These are phyloP conservation scores for Sinopyrophorus schimmeli DNA, from an alignment of 2,888 invertebrate genomes.

Conservation along the genomic window DNA sequence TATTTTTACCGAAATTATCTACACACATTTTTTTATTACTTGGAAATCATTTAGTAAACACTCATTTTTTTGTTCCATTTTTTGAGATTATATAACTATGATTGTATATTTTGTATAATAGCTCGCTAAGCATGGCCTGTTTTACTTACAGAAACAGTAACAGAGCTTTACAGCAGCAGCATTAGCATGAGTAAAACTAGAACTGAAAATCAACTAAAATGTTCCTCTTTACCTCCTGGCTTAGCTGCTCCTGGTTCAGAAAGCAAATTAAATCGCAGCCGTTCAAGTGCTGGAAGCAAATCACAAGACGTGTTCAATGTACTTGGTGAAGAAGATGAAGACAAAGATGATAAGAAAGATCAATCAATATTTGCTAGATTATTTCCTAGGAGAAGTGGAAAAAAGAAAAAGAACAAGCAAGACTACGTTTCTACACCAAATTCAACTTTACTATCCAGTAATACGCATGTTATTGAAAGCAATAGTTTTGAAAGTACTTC, in stretches of 20 bases:
- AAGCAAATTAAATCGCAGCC: constrained; percentile 59
- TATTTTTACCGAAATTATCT: not conserved
- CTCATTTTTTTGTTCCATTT: not conserved
- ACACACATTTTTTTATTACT: too few relatives aligned
- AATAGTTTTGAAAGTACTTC: not conserved
- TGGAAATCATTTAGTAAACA: not conserved
- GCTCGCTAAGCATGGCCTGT: constrained; percentile 36
- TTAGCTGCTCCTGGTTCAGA: constrained; percentile 58
- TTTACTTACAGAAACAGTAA: constrained; percentile 52
- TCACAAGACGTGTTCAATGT: constrained; percentile 47
- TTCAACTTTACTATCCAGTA: not conserved
- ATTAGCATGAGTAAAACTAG: constrained; percentile 40
- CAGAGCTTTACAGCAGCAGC: constrained; percentile 49
- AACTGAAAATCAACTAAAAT: constrained; percentile 63
- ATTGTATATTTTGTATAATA: constrained; percentile 5
- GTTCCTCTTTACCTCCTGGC: constrained; percentile 67
- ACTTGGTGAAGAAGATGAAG: constrained; percentile 50
- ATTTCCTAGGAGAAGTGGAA: constrained; percentile 70
- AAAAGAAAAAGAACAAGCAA: constrained; percentile 64
- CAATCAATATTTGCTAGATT: constrained; percentile 68
- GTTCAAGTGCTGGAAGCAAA: constrained; percentile 53
- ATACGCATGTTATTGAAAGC: constrained; percentile 6
- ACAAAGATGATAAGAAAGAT: constrained; percentile 56
- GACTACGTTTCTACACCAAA: constrained; percentile 49
- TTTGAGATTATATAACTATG: not conserved